A percentile compares a stretch with the other conserved stretches of the same genome.
Conservation (phyloP, 1,140 invertebrate genomes). For the Marisa cornuarietis region DNA sequence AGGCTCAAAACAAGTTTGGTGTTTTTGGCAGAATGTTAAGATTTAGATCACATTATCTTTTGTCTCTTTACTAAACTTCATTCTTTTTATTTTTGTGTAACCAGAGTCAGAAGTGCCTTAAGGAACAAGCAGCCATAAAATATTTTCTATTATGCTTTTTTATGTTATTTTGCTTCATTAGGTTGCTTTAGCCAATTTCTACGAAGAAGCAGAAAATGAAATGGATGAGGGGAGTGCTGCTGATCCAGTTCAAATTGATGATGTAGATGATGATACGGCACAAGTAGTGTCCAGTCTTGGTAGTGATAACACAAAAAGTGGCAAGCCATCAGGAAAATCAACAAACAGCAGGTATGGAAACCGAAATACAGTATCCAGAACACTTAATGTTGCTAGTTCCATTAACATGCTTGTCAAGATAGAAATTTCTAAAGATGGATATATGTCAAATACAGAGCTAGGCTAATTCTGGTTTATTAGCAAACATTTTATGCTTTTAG, state of each 20-base stretch:
- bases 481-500: too few species aligned
- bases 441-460: too few species aligned
- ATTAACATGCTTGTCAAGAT: too few species aligned
- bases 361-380: too few species aligned
- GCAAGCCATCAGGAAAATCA: constrained; percentile 2
- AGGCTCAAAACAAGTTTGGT: too few species aligned
- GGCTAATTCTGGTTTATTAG: too few species aligned
- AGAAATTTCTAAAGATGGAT: too few species aligned
- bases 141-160: background rate
- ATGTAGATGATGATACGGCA: constrained; percentile 20
- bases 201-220: constrained; percentile 46
- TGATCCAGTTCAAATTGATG: constrained; percentile 26
- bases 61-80: too few species aligned
- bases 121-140: background rate
- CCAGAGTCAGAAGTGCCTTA: background rate
- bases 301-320: background rate
- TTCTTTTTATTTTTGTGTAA: too few species aligned
- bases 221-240: constrained; percentile 37
- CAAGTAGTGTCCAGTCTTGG: constrained; percentile 7
- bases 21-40: too few species aligned
- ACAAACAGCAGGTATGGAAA: constrained; percentile 16
- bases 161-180: constrained; percentile 26
- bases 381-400: too few species aligned
- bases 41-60: too few species aligned
- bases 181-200: constrained; percentile 56